Base-by-base conservation (phyloP, 2,888 invertebrate genomes). In the Nemotelus pantherinus region DNA sequence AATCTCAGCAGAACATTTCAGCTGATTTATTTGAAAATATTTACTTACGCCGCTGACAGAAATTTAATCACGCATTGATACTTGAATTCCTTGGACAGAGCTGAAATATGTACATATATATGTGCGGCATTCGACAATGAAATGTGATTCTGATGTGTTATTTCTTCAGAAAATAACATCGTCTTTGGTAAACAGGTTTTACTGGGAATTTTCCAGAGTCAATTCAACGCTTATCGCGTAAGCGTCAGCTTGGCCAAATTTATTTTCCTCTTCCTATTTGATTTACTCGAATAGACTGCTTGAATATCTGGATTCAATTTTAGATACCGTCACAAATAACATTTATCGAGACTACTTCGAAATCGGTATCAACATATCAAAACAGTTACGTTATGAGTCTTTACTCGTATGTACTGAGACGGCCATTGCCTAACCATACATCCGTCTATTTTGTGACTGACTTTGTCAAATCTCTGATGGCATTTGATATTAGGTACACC, bases 221-320 rank as follows among this genome's bases (percentile, higher is more conserved):
- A 25, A 25, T 1, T 25, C 25, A 25, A 25, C 25, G 25, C 25
- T 57, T 47, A 65, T 65, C 47, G 47, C 65, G 9, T 65, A 45
- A 44, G n/a, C 65, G 6, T 45, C 65, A 58, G 58, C 9, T 25
- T n/a, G 5, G 9, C 25, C n/a, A 45, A 65, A 65, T 45, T 65
- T 65, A 65, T 65, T 65, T 10, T 45, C 3, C 65, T 45, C 65
- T n/a, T 65, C 5, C 47, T 47, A 65, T 44, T 65, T 45, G 7
- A 44, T 65, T 65, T 47, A 47, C 44, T 47, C 10, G 45, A 25
- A 65, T 65, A 45, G 65, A 65, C 25, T 65, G 65, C 47, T 41
- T 45, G 47, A 65, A 65, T 65, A 65, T 65, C 47, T 45, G 47
- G 47, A 65, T 65, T 65, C 65, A 44, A 65, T 65, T 65, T 45